Conservation (phyloP, 2,113 vertebrate genomes). For the Lamprologus sp. region DNA sequence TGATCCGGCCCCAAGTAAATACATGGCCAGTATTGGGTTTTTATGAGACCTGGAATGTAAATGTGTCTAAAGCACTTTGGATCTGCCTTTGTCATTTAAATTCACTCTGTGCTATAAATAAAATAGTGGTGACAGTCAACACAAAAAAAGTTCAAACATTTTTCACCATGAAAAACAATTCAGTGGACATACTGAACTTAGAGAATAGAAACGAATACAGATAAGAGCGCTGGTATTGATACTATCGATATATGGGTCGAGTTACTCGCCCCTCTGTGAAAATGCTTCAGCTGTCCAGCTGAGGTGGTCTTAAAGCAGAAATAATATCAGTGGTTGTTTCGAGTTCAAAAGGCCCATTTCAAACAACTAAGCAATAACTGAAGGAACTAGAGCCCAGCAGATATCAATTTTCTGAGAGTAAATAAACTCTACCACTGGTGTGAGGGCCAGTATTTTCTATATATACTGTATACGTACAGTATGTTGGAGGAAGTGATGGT, state of each 20-base stretch:
- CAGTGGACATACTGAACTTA: not conserved
- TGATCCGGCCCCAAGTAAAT: not conserved
- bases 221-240: accelerated
- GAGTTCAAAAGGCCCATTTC: not conserved
- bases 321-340: not conserved
- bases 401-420: not conserved
- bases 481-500: not conserved
- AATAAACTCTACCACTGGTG: not conserved
- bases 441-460: not conserved
- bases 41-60: not conserved
- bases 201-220: not conserved
- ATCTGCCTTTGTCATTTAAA: not conserved
- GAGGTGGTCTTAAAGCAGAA: not conserved
- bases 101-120: not conserved
- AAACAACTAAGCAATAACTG: not conserved
- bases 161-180: not conserved
- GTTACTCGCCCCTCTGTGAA: accelerated
- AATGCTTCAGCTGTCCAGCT: not conserved
- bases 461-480: not conserved
- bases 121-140: not conserved
- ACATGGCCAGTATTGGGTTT: not conserved
- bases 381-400: not conserved
- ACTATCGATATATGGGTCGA: not conserved
- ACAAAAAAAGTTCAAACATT: not conserved
- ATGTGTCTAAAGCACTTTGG: not conserved